Evolutionary conservation across 1,140 invertebrate species (phyloP), one percentile per base, ranked within the genome.

Genomic region (Ceratitis capitata): DNA sequence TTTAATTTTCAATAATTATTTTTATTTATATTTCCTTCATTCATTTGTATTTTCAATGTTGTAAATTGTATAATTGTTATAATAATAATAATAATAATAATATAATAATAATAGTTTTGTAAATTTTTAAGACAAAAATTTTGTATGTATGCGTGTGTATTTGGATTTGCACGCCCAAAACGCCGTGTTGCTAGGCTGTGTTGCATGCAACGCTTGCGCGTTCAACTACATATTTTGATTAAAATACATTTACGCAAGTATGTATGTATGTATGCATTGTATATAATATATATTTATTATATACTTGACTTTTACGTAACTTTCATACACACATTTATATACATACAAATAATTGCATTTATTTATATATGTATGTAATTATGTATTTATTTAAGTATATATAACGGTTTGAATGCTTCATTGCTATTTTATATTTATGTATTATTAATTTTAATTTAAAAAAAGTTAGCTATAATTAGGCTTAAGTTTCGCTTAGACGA

Each of bases 121-220:
- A 91, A 91, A 91, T 91, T 87, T 91, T 91, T 88, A 91, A 90
- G 89, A 90, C 89, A 90, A 90, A 90, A 90, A 88, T 86, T 78
- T 35, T 78, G 87, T 64, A 32, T 78, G 86, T 90, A 87, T 78
- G 39, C 6, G 69, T 88, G 88, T 88, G 88, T 86, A 85, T 87
- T 87, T 84, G 35, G 61, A 5, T 35, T 86, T 64, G 58, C 29
- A 64, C 4, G 32, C 35, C 3, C 1, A 1, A 61, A 5, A 2
- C 12, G 56, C 26, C 56, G 87, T 86, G n/a, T n/a, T n/a, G n/a
- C n/a, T n/a, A n/a, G n/a, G n/a, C n/a, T n/a, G n/a, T 88, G 51
- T 47, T 47, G 45, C 45, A 47, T 47, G 45, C 45, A 78, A n/a
- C 85, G 87, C 85, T 86, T 88, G 82, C 87, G 39, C 56, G 53